A percentile compares a stretch with the other conserved stretches of the same genome.
These are phyloP conservation scores for Mesitornis unicolor DNA, from an alignment of 2,113 vertebrate genomes.

Conservation along the genomic window DNA sequence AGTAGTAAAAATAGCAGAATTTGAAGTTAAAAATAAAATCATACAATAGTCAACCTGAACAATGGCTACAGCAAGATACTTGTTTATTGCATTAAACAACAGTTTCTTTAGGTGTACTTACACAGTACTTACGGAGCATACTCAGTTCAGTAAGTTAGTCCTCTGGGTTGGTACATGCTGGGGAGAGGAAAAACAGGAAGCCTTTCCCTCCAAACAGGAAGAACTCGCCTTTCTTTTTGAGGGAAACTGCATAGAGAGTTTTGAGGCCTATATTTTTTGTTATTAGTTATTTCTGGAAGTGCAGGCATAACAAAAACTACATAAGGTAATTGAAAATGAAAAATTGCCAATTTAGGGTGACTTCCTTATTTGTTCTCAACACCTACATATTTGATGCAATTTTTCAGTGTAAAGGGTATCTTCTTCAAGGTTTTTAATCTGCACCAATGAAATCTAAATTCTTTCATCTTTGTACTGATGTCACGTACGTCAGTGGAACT, in stretches of 20 bases:
- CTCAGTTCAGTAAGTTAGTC: not conserved
- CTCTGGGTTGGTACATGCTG: not conserved
- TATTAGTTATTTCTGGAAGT: not conserved
- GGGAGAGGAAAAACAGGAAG: not conserved
- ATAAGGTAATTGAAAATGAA: not conserved
- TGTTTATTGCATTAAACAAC: not conserved
- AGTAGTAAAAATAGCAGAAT: not conserved
- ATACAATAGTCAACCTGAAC: not conserved
- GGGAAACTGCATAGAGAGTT: not conserved
- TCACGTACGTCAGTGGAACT: not conserved
- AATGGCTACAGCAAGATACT: not conserved
- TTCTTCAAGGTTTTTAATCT: not conserved
- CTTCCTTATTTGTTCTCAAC: not conserved
- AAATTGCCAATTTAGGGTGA: not conserved
- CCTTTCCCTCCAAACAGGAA: not conserved
- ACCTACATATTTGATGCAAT: not conserved
- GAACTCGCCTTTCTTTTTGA: not conserved
- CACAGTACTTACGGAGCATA: accelerated
- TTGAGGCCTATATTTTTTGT: not conserved
- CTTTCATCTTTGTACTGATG: not conserved
- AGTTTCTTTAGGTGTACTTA: not conserved
- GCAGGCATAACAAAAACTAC: not conserved
- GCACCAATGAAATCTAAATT: not conserved
- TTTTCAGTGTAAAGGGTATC: not conserved
- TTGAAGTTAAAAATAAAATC: not conserved